These are phyloP conservation scores for Loriculus beryllinus DNA, from an alignment of 2,797 vertebrate genomes.

Conservation along the genomic window DNA sequence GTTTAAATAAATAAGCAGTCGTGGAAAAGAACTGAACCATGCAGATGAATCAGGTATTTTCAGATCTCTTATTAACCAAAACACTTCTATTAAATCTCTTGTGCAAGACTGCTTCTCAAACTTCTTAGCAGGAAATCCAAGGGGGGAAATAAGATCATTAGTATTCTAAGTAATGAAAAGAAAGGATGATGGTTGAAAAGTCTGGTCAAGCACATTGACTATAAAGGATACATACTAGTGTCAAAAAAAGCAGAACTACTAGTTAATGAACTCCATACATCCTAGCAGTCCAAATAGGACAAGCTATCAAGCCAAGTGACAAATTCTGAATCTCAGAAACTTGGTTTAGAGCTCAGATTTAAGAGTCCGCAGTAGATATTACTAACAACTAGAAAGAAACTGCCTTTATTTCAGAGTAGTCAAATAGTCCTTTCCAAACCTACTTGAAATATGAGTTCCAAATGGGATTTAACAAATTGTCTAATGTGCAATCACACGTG, in stretches of 20 bases:
- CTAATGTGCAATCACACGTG: not conserved
- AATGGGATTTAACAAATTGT: not conserved
- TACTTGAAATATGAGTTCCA: not conserved
- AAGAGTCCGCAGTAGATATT: not conserved
- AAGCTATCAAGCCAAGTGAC: not conserved
- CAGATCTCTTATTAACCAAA: slow-evolving; percentile 4
- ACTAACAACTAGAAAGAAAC: not conserved
- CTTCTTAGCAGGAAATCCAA: not conserved
- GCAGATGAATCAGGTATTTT: not conserved
- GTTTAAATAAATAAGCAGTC: not conserved
- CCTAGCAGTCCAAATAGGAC: not conserved
- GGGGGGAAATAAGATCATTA: not conserved
- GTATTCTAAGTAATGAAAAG: slow-evolving; percentile 15
- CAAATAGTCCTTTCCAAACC: not conserved
- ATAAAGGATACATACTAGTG: not conserved
- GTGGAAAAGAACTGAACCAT: not conserved
- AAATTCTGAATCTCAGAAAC: not conserved
- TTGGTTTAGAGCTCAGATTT: not conserved
- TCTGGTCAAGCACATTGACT: not conserved
- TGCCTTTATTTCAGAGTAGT: not conserved
- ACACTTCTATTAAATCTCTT: slow-evolving; percentile 1
- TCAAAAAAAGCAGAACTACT: not conserved
- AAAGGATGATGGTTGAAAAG: not conserved
- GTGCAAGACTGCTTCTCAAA: slow-evolving; percentile 21
- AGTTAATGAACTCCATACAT: not conserved